These are phyloP conservation scores for Cirrhinus molitorella DNA, from an alignment of 2,797 vertebrate species.

Conservation along the genomic window DNA sequence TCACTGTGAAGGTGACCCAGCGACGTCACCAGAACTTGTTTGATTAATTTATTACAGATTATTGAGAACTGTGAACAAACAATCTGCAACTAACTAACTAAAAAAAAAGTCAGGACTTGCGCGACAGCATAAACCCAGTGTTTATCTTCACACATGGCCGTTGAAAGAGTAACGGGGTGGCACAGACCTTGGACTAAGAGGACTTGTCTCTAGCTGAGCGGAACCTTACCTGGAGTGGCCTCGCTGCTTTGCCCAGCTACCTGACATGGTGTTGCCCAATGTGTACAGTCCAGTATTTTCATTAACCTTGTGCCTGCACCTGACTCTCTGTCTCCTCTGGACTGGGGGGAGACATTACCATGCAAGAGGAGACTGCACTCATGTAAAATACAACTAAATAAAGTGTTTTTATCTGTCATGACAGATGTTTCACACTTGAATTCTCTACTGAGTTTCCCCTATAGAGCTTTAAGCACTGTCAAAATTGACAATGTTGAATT, in stretches of 20 bases:
- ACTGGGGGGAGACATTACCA: constrained; percentile 70
- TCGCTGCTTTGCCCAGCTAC: constrained; percentile 79
- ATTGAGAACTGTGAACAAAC: constrained; percentile 68
- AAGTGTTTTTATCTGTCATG: constrained; percentile 83
- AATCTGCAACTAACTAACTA: constrained; percentile 59
- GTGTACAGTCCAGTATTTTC: constrained; percentile 83
- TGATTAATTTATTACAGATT: constrained; percentile 82
- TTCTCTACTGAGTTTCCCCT: neutral
- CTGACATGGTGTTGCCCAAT: constrained; percentile 74
- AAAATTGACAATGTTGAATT: neutral
- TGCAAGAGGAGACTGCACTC: constrained; percentile 68
- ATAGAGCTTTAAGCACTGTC: neutral
- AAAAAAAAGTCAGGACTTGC: constrained; percentile 46
- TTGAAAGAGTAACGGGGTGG: constrained; percentile 59
- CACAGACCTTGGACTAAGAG: constrained; percentile 62
- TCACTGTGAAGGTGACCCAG: constrained; percentile 68
- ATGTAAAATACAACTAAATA: constrained; percentile 78
- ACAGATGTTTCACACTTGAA: constrained; percentile 25
- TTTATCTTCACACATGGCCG: constrained; percentile 74
- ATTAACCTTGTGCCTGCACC: constrained; percentile 80
- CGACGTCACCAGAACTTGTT: constrained; percentile 68
- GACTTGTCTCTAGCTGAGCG: constrained; percentile 65
- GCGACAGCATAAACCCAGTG: constrained; percentile 55
- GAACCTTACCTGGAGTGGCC: constrained; percentile 72
- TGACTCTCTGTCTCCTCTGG: constrained; percentile 68